Evolutionary conservation across 1,140 invertebrate genomes (phyloP).

Genomic region (Magallana ariakensis): DNA sequence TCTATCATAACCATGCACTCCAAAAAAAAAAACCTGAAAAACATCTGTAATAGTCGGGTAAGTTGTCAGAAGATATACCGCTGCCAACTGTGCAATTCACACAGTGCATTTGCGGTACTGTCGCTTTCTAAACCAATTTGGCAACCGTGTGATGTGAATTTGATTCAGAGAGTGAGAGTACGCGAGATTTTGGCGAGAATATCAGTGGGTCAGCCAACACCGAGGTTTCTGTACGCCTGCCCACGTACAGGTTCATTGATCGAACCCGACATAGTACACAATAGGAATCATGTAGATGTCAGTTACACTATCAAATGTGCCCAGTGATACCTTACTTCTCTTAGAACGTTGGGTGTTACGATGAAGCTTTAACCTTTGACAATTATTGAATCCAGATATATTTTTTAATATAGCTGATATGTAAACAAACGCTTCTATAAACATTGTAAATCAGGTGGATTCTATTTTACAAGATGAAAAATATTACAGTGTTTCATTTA

Average conservation of each 20-base stretch:
- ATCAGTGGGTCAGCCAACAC: background rate
- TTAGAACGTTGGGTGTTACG: no score
- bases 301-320: no score
- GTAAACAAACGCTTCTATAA: no score
- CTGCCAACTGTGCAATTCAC: constrained; percentile 37
- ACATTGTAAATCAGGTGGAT: no score
- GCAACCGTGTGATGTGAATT: background rate
- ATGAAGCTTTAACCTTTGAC: no score
- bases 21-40: background rate
- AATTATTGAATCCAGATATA: no score
- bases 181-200: background rate
- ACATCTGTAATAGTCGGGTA: constrained; percentile 7
- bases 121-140: constrained; percentile 25
- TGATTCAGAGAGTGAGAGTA: background rate
- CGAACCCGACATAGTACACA: no score
- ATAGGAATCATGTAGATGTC: no score
- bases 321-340: no score
- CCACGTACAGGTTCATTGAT: background rate
- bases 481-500: no score
- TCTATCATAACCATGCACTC: constrained; percentile 23
- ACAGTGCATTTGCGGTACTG: constrained; percentile 27
- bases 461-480: no score
- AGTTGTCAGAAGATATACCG: background rate
- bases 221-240: background rate
- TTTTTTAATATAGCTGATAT: no score